Percentiles rank a stretch among this genome's conserved stretches.
phyloP scores from a whole-genome alignment of 2,113 vertebrate genomes.

The Meles meles region DNA sequence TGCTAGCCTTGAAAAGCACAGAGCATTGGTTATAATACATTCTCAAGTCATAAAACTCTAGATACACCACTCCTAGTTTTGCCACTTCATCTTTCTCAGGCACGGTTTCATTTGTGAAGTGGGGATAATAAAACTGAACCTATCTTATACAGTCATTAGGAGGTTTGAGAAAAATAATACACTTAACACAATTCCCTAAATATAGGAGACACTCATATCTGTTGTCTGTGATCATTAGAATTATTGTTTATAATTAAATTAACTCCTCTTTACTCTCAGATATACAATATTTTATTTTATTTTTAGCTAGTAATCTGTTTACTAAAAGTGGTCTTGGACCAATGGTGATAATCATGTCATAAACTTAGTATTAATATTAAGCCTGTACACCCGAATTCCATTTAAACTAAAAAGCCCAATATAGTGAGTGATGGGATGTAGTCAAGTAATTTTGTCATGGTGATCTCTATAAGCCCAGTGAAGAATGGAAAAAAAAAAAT shows the following conservation, averaged over 20 bases:
- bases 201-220: not conserved
- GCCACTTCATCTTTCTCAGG: not conserved
- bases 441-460: not conserved
- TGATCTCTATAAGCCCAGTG: not conserved
- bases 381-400: not conserved
- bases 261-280: not conserved
- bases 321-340: not conserved
- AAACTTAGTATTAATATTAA: not conserved
- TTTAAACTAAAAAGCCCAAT: not conserved
- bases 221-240: not conserved
- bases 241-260: not conserved
- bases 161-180: not conserved
- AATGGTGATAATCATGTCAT: not conserved
- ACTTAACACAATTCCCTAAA: not conserved
- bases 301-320: not conserved
- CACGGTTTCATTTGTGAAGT: not conserved
- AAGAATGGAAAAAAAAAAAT: not conserved
- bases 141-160: not conserved
- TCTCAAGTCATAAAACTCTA: not conserved
- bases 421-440: not conserved
- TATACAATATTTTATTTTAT: not conserved
- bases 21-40: not conserved
- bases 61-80: not conserved
- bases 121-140: not conserved
- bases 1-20: not conserved